Evolutionary conservation across 2,113 vertebrate species (phyloP).

Genomic region (Phylloscopus trochiloides): DNA sequence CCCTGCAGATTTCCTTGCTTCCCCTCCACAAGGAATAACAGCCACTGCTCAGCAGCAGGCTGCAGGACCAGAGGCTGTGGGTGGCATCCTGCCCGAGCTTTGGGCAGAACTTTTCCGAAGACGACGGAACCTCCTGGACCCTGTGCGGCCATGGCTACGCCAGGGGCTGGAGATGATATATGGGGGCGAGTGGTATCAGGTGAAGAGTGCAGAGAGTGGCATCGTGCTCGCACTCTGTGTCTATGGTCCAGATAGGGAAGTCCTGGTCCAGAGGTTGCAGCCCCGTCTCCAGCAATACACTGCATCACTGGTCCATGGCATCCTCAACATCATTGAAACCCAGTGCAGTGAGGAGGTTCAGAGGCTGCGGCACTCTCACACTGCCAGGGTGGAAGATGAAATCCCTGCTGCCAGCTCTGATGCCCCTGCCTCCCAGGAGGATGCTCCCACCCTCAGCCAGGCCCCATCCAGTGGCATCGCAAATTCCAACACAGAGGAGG

Average conservation of each 20-base stretch:
- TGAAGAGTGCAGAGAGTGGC: not conserved
- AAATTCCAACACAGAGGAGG: not conserved
- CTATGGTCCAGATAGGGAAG: not conserved
- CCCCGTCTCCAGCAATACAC: not conserved
- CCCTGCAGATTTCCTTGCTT: not conserved
- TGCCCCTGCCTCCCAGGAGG: not conserved
- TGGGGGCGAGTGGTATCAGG: not conserved
- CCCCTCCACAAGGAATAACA: not conserved
- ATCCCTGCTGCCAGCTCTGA: not conserved
- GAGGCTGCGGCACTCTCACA: not conserved
- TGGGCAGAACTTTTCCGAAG: not conserved
- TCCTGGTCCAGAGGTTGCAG: not conserved
- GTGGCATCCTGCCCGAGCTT: not conserved
- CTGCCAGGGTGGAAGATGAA: not conserved
- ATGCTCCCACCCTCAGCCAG: not conserved
- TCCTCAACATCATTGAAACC: not conserved
- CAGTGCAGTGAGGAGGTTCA: not conserved
- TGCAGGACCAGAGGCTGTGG: not conserved
- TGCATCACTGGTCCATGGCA: not conserved
- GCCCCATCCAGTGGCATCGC: accelerated
- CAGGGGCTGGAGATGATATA: not conserved
- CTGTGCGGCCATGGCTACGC: not conserved
- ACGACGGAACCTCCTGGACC: not conserved
- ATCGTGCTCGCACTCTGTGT: not conserved
- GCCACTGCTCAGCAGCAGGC: not conserved